Evolutionary conservation across 2,888 invertebrate species (phyloP).

Genomic region (Lamellibrachia satsuma): DNA sequence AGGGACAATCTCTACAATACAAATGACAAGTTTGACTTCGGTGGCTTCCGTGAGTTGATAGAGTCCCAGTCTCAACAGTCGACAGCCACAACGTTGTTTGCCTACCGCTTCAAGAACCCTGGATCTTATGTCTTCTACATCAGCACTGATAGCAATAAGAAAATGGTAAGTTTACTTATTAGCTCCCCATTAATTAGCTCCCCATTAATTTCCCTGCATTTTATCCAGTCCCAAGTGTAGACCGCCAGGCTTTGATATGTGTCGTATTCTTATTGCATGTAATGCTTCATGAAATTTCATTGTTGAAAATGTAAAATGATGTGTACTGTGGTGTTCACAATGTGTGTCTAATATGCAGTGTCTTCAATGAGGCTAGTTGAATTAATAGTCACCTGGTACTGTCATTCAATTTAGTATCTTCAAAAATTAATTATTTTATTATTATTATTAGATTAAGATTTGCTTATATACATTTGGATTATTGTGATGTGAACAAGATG

Average conservation of each 20-base stretch:
- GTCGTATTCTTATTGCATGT: too few relatives aligned
- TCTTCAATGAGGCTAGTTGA: too few relatives aligned
- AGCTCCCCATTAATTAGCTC: neutral
- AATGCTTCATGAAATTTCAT: too few relatives aligned
- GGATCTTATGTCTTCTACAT: conserved; percentile 61
- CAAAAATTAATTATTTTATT: too few relatives aligned
- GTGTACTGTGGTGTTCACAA: too few relatives aligned
- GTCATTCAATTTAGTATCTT: too few relatives aligned
- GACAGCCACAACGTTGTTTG: conserved; percentile 56
- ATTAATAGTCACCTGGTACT: too few relatives aligned
- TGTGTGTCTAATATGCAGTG: too few relatives aligned
- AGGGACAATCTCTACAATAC: conserved; percentile 63
- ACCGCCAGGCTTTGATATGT: too few relatives aligned
- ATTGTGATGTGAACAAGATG: neutral
- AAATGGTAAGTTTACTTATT: conserved; percentile 52
- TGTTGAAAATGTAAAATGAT: too few relatives aligned
- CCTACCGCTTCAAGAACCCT: conserved; percentile 59
- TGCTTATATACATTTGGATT: neutral
- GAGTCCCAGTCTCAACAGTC: conserved; percentile 52
- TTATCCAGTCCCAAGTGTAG: too few relatives aligned
- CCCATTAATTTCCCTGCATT: neutral
- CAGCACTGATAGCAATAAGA: conserved; percentile 56
- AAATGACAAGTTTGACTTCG: conserved; percentile 61
- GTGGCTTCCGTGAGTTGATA: conserved; percentile 58
- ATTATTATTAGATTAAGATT: too few relatives aligned